phyloP scores from a whole-genome alignment of 1,140 invertebrate species.

The Brachionus rubens region DNA sequence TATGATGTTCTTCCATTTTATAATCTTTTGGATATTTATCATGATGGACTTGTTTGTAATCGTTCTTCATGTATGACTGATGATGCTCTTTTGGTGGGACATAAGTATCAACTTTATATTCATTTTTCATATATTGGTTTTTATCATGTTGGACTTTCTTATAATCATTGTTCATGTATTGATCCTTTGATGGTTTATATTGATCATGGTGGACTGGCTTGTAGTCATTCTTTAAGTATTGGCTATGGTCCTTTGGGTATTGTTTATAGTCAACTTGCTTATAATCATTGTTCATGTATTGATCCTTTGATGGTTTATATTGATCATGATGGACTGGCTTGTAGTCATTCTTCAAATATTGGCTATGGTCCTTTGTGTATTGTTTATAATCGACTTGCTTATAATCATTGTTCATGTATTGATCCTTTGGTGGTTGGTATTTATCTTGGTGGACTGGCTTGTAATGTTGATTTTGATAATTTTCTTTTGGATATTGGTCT shows the following conservation, averaged over 20 bases:
- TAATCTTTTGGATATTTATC: too few relatives aligned
- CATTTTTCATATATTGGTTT: too few relatives aligned
- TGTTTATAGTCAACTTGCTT: neutral
- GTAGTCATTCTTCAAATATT: neutral
- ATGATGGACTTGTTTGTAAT: too few relatives aligned
- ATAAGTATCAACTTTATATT: neutral
- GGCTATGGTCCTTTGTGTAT: neutral
- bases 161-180: too few relatives aligned
- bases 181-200: too few relatives aligned
- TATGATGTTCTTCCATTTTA: too few relatives aligned
- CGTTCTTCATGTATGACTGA: neutral
- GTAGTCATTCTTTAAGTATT: neutral
- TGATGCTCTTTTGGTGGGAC: conserved; percentile 1
- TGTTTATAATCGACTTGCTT: too few relatives aligned
- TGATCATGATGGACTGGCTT: neutral
- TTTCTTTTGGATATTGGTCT: neutral
- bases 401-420: too few relatives aligned
- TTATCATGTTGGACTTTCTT: too few relatives aligned
- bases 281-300: neutral
- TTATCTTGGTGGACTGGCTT: neutral
- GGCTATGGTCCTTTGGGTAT: neutral
- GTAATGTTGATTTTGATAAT: neutral
- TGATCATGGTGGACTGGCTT: neutral
- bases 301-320: neutral
- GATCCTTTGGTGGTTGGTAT: too few relatives aligned